Evolutionary conservation across 1,140 invertebrate species (phyloP).

Genomic region (Bemisia tabaci): DNA sequence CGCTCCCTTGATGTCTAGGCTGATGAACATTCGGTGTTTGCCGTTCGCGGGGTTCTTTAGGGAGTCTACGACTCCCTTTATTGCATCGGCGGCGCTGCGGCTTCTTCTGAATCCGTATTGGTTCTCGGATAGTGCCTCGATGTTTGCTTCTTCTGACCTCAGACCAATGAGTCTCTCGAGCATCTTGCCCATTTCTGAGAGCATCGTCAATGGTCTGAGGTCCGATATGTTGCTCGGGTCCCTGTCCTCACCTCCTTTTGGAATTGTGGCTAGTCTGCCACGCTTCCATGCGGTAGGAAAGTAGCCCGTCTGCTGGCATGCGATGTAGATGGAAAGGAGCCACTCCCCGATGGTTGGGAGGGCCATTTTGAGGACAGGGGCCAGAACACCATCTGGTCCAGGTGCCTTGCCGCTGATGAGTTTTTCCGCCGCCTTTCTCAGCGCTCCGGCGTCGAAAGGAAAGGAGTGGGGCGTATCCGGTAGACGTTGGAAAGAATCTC

Average conservation of each 20-base stretch:
- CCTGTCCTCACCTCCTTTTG: background rate
- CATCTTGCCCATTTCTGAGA: background rate
- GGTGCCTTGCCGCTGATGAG: background rate
- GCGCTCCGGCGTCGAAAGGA: background rate
- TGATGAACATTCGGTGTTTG: constrained; percentile 1
- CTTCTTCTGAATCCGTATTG: constrained; percentile 1
- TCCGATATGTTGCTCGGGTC: too few species aligned
- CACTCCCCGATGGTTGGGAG: background rate
- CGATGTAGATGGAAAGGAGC: background rate
- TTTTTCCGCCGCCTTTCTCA: background rate
- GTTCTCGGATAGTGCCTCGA: background rate
- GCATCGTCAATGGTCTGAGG: background rate
- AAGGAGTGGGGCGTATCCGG: too few species aligned
- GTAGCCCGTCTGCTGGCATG: background rate
- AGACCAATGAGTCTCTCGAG: background rate
- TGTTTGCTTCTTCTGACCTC: background rate
- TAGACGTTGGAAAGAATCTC: too few species aligned
- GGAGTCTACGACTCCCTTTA: background rate
- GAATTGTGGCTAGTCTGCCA: background rate
- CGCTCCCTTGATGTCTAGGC: constrained; percentile 8
- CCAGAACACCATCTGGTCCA: background rate
- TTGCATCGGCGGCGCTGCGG: constrained; percentile 19
- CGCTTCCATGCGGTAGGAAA: background rate
- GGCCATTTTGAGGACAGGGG: background rate
- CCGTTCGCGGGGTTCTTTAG: background rate